Base-by-base conservation (phyloP, 2,888 invertebrate genomes). In the Drosophila subsilvestris region DNA sequence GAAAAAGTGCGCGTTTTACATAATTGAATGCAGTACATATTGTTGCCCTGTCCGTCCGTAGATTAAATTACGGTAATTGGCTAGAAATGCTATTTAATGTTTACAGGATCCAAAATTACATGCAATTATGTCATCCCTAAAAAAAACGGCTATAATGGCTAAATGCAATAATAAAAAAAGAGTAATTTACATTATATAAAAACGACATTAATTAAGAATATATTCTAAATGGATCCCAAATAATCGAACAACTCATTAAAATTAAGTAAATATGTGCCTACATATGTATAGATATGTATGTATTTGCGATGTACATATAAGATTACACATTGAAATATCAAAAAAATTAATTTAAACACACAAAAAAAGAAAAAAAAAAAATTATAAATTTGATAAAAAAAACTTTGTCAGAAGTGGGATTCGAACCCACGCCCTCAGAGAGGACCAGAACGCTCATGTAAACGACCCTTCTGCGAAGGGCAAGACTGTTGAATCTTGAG, bases 381-480 rank as follows among this genome's bases (percentile, higher is more conserved):
- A 51, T 45, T 42, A 62, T 69, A 60, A 56, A 49, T 49, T 48
- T 50, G 43, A 22, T 67, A 70, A 37, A 53, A 76, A 79, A 73
- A 71, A 5, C 6, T 59, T 87, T 90, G 90, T 90, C 90, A 90
- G 90, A 90, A 90, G 90, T 90, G 91, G 90, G 90, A 90, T 89
- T 90, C 83, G 90, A 90, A 90, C 90, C 90, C 90, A 90, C 90
- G 90, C 90, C 90, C 90, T 90, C 90, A 90, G 85, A 90, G 90
- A 90, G 90, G 90, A 90, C 90, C 90, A 90, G 90, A 90, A 90
- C 82, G 85, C 90, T 90, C 89, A 76, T 27, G 17, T 29, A 57
- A 37, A 73, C 29, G 37, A 37, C 83, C 80, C 65, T 62, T 77
- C 74, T 80, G 18, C 8, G 80, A 86, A 80, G 78, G 73, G 85